Base-by-base conservation (phyloP, 2,888 invertebrate species). In the Drosophila mimica region DNA sequence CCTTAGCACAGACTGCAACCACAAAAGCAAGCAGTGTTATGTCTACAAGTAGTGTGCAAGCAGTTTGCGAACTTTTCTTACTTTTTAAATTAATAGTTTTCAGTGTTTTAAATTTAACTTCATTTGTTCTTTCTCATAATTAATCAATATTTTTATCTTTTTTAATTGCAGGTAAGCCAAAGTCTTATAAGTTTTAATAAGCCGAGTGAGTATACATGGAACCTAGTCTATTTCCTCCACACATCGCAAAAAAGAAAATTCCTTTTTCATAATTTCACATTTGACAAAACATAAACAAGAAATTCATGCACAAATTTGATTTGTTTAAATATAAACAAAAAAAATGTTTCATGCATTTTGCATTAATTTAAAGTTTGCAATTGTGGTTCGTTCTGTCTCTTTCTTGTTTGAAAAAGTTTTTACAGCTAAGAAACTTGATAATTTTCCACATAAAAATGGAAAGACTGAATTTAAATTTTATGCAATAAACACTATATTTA, bases 111-210 rank as follows among this genome's bases (percentile, higher is more conserved):
- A 30, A 1, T 30, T 38, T 0, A 7, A 8, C 0, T 31, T 9
- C n/a, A 5, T 62, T 51, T 58, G 25, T 13, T 5, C 17, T 8
- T 4, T 4, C 17, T 30, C 13, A 7, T 3, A 46, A 59, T 15
- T 59, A 38, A 72, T 38, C 11, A 36, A 46, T 11, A n/a, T 20
- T 31, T 63, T 1, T 38, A 11, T 8, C 31, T 28, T 68, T 38
- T 34, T 46, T 60, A 17, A 43, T 83, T 84, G 0, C 74, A 84
- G 84, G 84, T 84, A 88, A 84, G 84, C 70, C n/a, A 6, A n/a
- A 30, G 28, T 36, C 30, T 4, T 31, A n/a, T n/a, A n/a, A n/a
- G n/a, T n/a, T 20, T 46, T 49, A 6, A 15, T 40, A 7, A 13
- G 15, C 64, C 49, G 63, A 68, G 83, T 83, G 57, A 88, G 83